These are phyloP conservation scores for Rhamphomyia laevipes DNA, from an alignment of 2,888 invertebrate species.

Conservation along the genomic window DNA sequence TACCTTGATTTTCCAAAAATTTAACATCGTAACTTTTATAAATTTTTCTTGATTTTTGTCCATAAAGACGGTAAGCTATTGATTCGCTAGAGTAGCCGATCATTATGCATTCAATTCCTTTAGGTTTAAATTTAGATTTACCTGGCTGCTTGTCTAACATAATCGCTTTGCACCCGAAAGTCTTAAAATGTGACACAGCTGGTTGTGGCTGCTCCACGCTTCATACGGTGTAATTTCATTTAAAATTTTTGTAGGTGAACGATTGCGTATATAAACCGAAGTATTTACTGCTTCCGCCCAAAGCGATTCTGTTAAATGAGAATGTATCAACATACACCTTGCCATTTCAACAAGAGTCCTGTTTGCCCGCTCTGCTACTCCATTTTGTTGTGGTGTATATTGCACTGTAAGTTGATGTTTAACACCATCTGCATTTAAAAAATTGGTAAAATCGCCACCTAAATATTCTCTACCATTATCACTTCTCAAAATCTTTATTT, in stretches of 20 bases:
- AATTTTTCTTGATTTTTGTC: slow-evolving; percentile 4
- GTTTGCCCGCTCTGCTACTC: slow-evolving; percentile 14
- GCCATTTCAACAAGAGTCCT: slow-evolving; percentile 18
- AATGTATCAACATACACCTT: slow-evolving; percentile 19
- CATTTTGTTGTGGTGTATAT: slow-evolving; percentile 15
- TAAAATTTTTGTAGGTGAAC: slow-evolving; percentile 13
- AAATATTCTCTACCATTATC: slow-evolving; percentile 15
- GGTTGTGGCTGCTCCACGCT: slow-evolving; percentile 10
- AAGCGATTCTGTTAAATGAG: slow-evolving; percentile 16
- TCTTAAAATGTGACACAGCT: slow-evolving; percentile 11
- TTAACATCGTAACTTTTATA: too few relatives aligned
- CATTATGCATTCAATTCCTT: too few relatives aligned
- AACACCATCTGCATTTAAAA: slow-evolving; percentile 11
- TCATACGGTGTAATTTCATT: slow-evolving; percentile 12
- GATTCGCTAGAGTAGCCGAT: too few relatives aligned
- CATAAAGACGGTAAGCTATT: slow-evolving; percentile 4
- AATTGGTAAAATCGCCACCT: slow-evolving; percentile 10
- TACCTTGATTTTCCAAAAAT: too few relatives aligned
- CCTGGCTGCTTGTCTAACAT: slow-evolving; percentile 4
- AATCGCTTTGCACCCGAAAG: slow-evolving; percentile 15
- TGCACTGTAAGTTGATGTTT: slow-evolving; percentile 9
- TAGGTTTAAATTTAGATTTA: too few relatives aligned
- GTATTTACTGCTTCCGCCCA: slow-evolving; percentile 17
- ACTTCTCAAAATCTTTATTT: slow-evolving; percentile 12
- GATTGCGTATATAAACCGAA: slow-evolving; percentile 11